Conservation (phyloP, 2,888 invertebrate species). For the Ophonus ardosiacus region DNA sequence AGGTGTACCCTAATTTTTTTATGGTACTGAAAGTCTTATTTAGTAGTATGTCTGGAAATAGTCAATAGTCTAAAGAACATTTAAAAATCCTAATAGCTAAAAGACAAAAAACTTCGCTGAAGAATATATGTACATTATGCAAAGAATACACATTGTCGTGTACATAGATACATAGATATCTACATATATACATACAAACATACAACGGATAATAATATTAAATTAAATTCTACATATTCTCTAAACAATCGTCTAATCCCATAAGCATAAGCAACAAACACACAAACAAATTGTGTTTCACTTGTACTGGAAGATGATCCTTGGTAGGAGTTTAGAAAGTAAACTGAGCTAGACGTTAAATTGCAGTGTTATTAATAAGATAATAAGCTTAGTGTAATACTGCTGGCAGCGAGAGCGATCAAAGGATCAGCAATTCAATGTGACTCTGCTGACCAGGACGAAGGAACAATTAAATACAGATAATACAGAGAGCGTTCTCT, state of each 20-base stretch:
- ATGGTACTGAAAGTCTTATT: too few relatives aligned
- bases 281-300: constrained; percentile 12
- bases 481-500: neutral
- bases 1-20: too few relatives aligned
- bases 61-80: too few relatives aligned
- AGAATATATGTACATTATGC: too few relatives aligned
- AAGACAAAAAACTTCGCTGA: too few relatives aligned
- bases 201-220: too few relatives aligned
- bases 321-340: constrained; percentile 16
- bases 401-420: neutral
- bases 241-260: constrained; percentile 1
- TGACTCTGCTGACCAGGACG: constrained; percentile 3
- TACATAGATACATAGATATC: too few relatives aligned
- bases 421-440: constrained; percentile 24
- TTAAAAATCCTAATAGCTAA: too few relatives aligned
- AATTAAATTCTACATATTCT: neutral
- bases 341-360: constrained; percentile 22
- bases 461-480: neutral
- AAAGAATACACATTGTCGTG: too few relatives aligned
- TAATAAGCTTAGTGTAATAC: constrained; percentile 43
- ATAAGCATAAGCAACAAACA: constrained; percentile 27
- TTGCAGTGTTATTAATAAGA: constrained; percentile 36
- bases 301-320: neutral
- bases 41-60: too few relatives aligned
- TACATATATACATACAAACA: too few relatives aligned